Base-by-base conservation (phyloP, 2,113 vertebrate species). In the Hemiprocne comata region DNA sequence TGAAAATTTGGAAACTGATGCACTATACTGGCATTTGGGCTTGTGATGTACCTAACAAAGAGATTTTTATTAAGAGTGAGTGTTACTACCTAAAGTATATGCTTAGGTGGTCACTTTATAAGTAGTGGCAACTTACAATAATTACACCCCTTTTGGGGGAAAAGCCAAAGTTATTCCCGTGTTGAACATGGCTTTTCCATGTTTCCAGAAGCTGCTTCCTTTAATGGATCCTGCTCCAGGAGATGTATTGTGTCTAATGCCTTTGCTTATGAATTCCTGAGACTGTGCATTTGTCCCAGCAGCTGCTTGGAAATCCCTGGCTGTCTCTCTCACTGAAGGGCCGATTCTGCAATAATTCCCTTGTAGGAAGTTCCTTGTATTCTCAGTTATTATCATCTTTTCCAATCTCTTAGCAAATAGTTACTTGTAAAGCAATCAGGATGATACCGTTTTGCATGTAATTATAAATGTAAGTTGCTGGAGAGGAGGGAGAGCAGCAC, bases 181-280 rank as follows among this genome's bases (percentile, higher is more conserved):
- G 0, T 15, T 36, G 13, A 66, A 38, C 67, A 9, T 51, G 34
- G 20, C 75, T 80, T 85, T 48, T 17, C 36, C 65, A 13, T 9
- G 14, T 78, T 86, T 88, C 73, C 76, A 96, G 79, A 89, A 54
- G 53, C 72, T 81, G 73, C 61, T 88, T 17, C 80, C 60, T 53
- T 58, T 40, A 57, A 83, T 44, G 60, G 88, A 28, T 91, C 42
- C 71, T 93, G 87, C 75, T 85, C 69, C 90, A 53, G 73, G 75
- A 87, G 57, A 53, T 44, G 40, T 48, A 71, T 85, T 88, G 75
- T 92, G 85, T 18, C 85, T 93, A 50, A 81, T 42, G 79, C 7
- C 0, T 87, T 94, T 89, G 77, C 65, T 82, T 88, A 8, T 40
- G 82, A 92, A 90, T 94, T 96, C 90, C 92, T 93, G 93, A 88